Base-by-base conservation (phyloP, 2,888 invertebrate species). In the Ophioninae sp. region DNA sequence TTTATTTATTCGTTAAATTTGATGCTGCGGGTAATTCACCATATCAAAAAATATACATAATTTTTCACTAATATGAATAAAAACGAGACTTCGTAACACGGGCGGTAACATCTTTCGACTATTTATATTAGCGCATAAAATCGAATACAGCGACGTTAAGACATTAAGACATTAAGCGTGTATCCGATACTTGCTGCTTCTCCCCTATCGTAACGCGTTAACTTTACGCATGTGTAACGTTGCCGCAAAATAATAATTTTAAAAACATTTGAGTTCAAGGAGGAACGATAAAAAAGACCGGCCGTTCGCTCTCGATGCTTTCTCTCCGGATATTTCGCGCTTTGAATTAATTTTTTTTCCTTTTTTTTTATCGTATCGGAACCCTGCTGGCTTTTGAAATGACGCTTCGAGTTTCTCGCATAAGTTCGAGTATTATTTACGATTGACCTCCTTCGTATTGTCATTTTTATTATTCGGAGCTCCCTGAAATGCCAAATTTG, bases 351-450 rank as follows among this genome's bases (percentile, higher is more conserved):
- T 51, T 51, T 51, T 51, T 51, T 51, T 51, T 44, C 30, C 30
- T 51, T 51, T 51, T 51, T 51, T 51, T 51, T 44, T 8, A 44
- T 44, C 44, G 44, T 10, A 1, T 44, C 17, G 17, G 13, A 51
- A 17, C 17, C 51, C 22, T 59, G 20, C 10, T 10, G 59, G 59
- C 20, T 22, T 22, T 9, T 59, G 41, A 23, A 80, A 80, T 0
- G 17, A 72, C 30, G 56, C 61, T 68, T 17, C 56, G 58, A 59
- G 39, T 72, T 20, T 65, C 59, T 39, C 65, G 37, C 68, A 20
- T 9, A 56, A 59, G 17, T 44, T 39, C 39, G n/a, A 23, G 20
- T 20, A 74, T 6, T 51, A 80, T 80, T 80, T 80, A 80, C 61
- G 74, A 74, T 74, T 39, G 30, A 75, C 58, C 41, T 69, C 56